Conservation (phyloP, 1,140 invertebrate genomes). For the Ganaspis sp. region DNA sequence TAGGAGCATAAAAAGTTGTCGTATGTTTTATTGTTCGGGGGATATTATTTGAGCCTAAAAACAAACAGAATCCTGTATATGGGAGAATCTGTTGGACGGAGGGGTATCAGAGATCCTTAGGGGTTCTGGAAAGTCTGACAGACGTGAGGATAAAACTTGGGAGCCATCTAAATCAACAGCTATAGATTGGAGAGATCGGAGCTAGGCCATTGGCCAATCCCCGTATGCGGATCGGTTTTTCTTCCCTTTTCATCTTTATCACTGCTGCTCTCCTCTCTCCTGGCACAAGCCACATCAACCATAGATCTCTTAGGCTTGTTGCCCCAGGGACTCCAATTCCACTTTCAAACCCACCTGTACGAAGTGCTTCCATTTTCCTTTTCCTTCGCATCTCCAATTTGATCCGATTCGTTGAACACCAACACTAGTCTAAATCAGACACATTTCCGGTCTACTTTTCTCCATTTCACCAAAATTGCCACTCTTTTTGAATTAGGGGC, state of each 20-base stretch:
- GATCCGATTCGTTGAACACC: constrained; percentile 30
- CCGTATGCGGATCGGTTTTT: constrained; percentile 5
- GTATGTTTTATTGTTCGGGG: neutral
- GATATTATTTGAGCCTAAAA: constrained; percentile 11
- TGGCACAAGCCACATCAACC: neutral
- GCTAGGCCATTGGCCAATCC: neutral
- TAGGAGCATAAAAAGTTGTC: no score
- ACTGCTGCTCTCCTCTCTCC: neutral
- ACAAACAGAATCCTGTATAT: neutral
- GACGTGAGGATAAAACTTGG: constrained; percentile 23
- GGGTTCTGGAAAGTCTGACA: constrained; percentile 20
- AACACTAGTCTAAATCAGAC: constrained; percentile 22
- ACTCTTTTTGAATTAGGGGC: neutral
- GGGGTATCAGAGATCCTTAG: constrained; percentile 9
- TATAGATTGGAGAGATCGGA: neutral
- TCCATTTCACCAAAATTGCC: neutral
- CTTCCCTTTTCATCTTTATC: neutral
- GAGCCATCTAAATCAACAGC: constrained; percentile 16
- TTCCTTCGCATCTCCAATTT: constrained; percentile 15
- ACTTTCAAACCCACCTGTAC: constrained; percentile 11
- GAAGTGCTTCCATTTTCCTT: constrained; percentile 5
- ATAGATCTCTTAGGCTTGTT: constrained; percentile 19
- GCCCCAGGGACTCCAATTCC: neutral
- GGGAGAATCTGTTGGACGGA: neutral
- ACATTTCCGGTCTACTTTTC: constrained; percentile 7